A percentile compares a stretch with the other conserved stretches of the same genome.
Conservation (phyloP, 2,888 invertebrate genomes). For the Argyra leucocephala region DNA sequence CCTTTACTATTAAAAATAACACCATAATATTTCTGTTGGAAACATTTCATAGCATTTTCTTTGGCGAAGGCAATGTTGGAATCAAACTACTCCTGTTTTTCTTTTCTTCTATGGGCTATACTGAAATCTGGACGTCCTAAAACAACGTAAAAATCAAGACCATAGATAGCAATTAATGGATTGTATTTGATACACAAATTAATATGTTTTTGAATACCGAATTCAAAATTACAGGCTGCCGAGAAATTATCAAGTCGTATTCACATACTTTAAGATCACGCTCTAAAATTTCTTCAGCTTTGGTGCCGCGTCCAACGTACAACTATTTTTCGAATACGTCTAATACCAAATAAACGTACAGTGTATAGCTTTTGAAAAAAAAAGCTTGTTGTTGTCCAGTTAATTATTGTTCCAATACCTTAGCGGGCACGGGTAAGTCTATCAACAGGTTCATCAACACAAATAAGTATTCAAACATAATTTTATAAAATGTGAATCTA, state of each 20-base stretch:
- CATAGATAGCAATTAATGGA: constrained; percentile 97
- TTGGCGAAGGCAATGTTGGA: constrained; percentile 86
- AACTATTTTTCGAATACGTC: constrained; percentile 99
- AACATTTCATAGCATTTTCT: constrained; percentile 99
- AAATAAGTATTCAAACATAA: constrained; percentile 94
- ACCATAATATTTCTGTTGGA: constrained; percentile 99
- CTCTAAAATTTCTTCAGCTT: constrained; percentile 98
- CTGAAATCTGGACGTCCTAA: constrained; percentile 96
- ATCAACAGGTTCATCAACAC: constrained; percentile 97
- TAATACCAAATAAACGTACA: constrained; percentile 96
- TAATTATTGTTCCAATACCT: constrained; percentile 94
- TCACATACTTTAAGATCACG: constrained; percentile 96
- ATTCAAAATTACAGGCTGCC: constrained; percentile 96
- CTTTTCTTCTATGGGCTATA: constrained; percentile 89
- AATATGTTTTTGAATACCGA: constrained; percentile 99
- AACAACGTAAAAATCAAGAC: constrained; percentile 98
- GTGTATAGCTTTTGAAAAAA: constrained; percentile 99
- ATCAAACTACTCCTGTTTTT: constrained; percentile 88
- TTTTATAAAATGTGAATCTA: constrained; percentile 94
- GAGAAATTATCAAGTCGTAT: constrained; percentile 97
- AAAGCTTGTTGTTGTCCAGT: constrained; percentile 98
- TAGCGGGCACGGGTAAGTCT: constrained; percentile 87
- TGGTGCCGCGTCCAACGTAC: constrained; percentile 96
- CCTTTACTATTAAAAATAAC: constrained; percentile 83
- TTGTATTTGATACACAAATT: constrained; percentile 98